These are phyloP conservation scores for Apodemus speciosus DNA, from an alignment of 2,113 vertebrate genomes.

Conservation along the genomic window DNA sequence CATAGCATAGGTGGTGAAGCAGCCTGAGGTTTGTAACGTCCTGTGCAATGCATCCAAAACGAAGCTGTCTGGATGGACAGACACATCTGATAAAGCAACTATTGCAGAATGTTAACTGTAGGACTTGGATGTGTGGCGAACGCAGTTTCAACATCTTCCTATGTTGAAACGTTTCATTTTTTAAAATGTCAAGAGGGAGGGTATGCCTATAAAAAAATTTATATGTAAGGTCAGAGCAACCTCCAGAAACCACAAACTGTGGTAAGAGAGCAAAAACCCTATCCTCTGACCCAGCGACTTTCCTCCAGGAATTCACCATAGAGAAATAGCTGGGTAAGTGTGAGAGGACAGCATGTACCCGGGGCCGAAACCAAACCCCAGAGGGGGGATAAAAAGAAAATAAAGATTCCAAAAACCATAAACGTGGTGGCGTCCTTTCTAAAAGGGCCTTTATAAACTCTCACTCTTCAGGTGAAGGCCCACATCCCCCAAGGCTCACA, in stretches of 20 bases:
- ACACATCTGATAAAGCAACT: not conserved
- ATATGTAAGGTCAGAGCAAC: not conserved
- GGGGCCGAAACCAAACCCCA: not conserved
- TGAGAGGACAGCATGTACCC: not conserved
- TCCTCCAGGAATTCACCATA: not conserved
- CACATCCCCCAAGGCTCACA: not conserved
- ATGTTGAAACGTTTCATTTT: conserved; percentile 46
- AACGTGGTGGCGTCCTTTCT: not conserved
- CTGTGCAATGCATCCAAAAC: not conserved
- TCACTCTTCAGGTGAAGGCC: not conserved
- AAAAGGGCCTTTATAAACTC: not conserved
- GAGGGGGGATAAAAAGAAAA: not conserved
- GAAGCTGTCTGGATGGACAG: not conserved
- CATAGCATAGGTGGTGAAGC: too few species aligned
- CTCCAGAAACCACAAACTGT: not conserved
- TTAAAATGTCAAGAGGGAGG: not conserved
- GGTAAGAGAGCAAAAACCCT: not conserved
- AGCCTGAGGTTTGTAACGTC: not conserved
- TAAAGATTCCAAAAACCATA: not conserved
- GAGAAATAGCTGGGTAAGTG: not conserved
- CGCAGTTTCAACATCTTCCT: conserved; percentile 23
- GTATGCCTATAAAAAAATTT: not conserved
- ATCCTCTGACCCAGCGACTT: not conserved
- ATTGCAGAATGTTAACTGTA: not conserved
- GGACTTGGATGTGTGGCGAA: not conserved